A percentile compares a stretch with the other conserved stretches of the same genome.
Conservation (phyloP, 2,888 invertebrate species). For the Amphipoea oculea region DNA sequence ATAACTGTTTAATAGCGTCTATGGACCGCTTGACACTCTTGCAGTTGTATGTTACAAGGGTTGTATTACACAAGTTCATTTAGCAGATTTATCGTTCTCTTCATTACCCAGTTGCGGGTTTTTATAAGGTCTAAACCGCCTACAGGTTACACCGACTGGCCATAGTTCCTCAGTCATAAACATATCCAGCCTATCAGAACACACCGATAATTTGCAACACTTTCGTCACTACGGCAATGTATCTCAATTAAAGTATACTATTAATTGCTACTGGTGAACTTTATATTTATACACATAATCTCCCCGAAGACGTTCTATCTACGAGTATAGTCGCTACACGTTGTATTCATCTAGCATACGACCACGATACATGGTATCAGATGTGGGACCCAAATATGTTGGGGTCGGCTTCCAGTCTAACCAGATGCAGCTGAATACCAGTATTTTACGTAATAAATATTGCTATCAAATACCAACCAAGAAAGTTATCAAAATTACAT, state of each 20-base stretch:
- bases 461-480: background rate
- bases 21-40: no score
- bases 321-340: background rate
- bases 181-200: no score
- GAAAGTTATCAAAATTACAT: slow-evolving; percentile 23
- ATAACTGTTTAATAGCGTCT: no score
- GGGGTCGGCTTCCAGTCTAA: background rate
- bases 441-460: background rate
- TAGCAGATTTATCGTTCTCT: no score
- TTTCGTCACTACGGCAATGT: background rate
- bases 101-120: no score
- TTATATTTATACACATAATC: background rate
- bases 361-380: background rate
- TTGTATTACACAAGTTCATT: no score
- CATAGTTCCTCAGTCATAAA: no score
- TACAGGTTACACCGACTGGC: no score
- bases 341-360: background rate
- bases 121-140: no score
- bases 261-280: background rate
- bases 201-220: no score
- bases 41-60: no score
- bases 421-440: background rate
- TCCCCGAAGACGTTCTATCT: background rate
- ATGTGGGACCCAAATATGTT: background rate
- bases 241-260: background rate